Evolutionary conservation across 2,888 invertebrate species (phyloP).

Genomic region (Drosophila neonasuta): DNA sequence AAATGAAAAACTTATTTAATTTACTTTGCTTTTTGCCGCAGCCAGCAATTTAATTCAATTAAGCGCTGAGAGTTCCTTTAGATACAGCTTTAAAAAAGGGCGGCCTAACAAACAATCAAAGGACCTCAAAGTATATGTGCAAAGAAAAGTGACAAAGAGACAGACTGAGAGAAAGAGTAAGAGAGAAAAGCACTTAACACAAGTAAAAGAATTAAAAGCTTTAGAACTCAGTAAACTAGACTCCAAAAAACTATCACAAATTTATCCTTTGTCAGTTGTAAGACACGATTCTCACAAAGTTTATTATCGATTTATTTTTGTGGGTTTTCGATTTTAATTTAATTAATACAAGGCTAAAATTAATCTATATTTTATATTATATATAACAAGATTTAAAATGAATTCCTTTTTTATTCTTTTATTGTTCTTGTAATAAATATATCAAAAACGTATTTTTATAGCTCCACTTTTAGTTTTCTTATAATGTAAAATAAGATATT

Average conservation of each 20-base stretch:
- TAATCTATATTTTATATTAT: too few relatives aligned
- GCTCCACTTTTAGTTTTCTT: too few relatives aligned
- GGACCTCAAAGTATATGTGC: slow-evolving; percentile 2
- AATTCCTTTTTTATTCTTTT: too few relatives aligned
- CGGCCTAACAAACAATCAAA: slow-evolving; percentile 52
- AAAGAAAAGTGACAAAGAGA: background rate
- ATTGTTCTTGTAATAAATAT: too few relatives aligned
- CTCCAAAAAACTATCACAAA: background rate
- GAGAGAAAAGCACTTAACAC: slow-evolving; percentile 25
- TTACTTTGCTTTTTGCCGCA: slow-evolving; percentile 81
- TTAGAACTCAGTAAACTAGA: background rate
- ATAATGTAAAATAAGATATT: too few relatives aligned
- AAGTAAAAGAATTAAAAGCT: slow-evolving; percentile 17
- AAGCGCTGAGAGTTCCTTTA: slow-evolving; percentile 67
- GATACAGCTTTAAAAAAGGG: slow-evolving; percentile 38
- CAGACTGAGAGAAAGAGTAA: background rate
- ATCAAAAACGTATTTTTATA: too few relatives aligned
- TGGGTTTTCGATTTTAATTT: background rate
- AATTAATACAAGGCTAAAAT: too few relatives aligned
- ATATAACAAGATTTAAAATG: too few relatives aligned
- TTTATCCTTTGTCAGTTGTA: background rate
- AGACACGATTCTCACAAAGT: background rate
- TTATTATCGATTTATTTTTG: background rate
- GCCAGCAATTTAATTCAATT: slow-evolving; percentile 81
- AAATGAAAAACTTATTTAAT: slow-evolving; percentile 81